Evolutionary conservation across 64 coral and sea anemone species (phyloP).

Genomic region (Montipora capricornis): DNA sequence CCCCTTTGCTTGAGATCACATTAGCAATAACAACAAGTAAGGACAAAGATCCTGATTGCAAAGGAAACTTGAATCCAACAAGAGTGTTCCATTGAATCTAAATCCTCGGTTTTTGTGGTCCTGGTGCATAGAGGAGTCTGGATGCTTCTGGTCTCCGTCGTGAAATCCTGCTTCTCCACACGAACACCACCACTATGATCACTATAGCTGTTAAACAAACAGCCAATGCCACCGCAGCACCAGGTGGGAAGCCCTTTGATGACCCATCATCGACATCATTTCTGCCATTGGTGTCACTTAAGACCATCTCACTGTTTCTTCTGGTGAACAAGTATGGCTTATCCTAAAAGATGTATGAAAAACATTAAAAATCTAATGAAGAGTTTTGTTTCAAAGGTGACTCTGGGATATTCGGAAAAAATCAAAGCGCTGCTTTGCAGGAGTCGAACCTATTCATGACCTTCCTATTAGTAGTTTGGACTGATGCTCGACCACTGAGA

Average conservation of each 20-base stretch:
- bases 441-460: no score
- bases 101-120: constrained; percentile 74
- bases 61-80: no score
- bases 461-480: no score
- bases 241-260: constrained; percentile 55
- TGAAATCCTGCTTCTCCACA: constrained; percentile 76
- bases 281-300: neutral
- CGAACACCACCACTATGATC: constrained; percentile 41
- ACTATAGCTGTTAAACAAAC: constrained; percentile 64
- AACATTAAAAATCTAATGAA: no score
- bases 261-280: constrained; percentile 36
- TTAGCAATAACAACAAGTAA: no score
- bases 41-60: neutral
- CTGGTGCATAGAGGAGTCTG: constrained; percentile 34
- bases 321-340: constrained; percentile 78
- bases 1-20: no score
- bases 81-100: neutral
- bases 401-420: no score
- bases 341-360: neutral
- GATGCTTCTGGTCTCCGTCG: constrained; percentile 52
- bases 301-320: constrained; percentile 66
- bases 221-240: constrained; percentile 68
- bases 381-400: no score
- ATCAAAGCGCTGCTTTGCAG: no score
- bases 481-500: no score